A percentile compares a stretch with the other conserved stretches of the same genome.
These are phyloP conservation scores for Trigoniulus corallinus DNA, from an alignment of 1,140 invertebrate species.

Conservation along the genomic window DNA sequence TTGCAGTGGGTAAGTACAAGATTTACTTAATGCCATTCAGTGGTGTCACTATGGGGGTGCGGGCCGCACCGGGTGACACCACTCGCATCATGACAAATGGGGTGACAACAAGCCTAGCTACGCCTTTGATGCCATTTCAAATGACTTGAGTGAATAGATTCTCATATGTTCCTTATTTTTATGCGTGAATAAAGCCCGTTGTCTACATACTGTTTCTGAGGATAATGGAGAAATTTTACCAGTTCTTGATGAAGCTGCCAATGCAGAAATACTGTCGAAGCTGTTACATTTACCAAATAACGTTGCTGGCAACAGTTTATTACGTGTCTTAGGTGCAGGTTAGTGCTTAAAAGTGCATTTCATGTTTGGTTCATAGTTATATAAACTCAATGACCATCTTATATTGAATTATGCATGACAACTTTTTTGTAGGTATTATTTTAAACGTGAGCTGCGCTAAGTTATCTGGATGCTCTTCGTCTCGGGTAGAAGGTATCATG, in stretches of 20 bases:
- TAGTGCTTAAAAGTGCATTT: conserved; percentile 1
- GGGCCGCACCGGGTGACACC: no score
- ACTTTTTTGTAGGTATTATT: conserved; percentile 10
- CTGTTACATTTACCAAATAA: no score
- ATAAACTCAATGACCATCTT: no score
- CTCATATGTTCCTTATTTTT: no score
- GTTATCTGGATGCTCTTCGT: conserved; percentile 1
- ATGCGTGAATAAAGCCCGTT: neutral
- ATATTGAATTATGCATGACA: no score
- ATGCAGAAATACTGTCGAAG: neutral
- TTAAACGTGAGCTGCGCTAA: conserved; percentile 7
- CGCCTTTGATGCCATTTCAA: no score
- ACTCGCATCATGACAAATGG: no score
- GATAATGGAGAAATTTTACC: neutral
- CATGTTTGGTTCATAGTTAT: neutral
- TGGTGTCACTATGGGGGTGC: no score
- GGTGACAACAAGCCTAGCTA: no score
- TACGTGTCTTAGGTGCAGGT: conserved; percentile 13
- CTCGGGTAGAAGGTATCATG: conserved; percentile 3
- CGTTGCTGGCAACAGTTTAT: no score
- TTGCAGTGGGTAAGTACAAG: conserved; percentile 29
- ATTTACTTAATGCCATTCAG: no score
- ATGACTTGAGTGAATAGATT: no score
- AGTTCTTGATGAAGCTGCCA: neutral
- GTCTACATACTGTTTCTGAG: neutral